These are phyloP conservation scores for Danio jaintianensis DNA, from an alignment of 2,797 vertebrate genomes.

Conservation along the genomic window DNA sequence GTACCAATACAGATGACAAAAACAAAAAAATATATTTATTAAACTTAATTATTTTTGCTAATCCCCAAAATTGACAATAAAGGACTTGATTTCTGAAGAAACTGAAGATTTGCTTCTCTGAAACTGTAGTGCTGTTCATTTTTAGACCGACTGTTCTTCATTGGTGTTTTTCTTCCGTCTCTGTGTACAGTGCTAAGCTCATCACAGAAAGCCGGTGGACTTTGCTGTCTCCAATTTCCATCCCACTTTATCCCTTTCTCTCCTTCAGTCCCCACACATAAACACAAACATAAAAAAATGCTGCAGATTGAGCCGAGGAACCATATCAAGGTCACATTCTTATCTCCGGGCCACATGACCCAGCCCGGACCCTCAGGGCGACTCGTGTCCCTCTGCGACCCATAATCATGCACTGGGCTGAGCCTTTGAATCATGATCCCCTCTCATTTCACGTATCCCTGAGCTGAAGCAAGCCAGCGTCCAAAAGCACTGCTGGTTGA, in stretches of 20 bases:
- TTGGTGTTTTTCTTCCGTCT: constrained; percentile 9
- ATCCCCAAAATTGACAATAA: neutral
- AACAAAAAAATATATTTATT: neutral
- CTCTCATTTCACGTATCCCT: constrained; percentile 33
- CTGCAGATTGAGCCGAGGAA: constrained; percentile 9
- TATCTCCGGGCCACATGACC: constrained; percentile 32
- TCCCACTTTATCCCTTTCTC: constrained; percentile 9
- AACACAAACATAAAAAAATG: constrained; percentile 11
- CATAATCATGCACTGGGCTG: constrained; percentile 30
- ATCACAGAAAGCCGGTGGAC: constrained; percentile 6
- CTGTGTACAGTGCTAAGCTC: constrained; percentile 5
- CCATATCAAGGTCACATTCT: constrained; percentile 42
- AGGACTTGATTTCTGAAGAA: neutral
- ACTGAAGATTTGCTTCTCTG: neutral
- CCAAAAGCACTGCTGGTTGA: neutral
- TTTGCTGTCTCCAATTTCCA: constrained; percentile 9
- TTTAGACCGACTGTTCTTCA: neutral
- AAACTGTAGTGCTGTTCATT: neutral
- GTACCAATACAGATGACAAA: neutral
- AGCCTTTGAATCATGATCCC: constrained; percentile 23
- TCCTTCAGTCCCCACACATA: constrained; percentile 1
- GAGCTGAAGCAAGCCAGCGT: neutral
- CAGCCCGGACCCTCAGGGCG: neutral
- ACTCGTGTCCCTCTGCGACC: constrained; percentile 22
- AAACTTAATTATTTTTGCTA: neutral